Evolutionary conservation across 2,888 invertebrate species (phyloP).

Genomic region (Cremastobaeus sp.): DNA sequence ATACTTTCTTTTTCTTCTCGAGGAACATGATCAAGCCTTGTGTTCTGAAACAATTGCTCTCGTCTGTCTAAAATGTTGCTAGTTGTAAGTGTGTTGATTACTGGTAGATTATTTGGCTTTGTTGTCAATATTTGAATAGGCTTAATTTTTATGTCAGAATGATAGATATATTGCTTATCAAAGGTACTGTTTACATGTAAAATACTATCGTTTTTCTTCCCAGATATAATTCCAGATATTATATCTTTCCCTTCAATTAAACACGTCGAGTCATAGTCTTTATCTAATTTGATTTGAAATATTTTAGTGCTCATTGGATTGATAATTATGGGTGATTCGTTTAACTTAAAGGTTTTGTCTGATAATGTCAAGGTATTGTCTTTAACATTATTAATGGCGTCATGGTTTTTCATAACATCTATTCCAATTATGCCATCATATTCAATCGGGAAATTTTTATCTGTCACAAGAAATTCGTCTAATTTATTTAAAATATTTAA

Average conservation of each 20-base stretch:
- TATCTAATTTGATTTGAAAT: neutral
- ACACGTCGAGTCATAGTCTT: conserved; percentile 3
- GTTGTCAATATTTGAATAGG: no score
- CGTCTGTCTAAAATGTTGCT: neutral
- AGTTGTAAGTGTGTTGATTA: neutral
- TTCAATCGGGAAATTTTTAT: conserved; percentile 2
- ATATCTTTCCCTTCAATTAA: neutral
- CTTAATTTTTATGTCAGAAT: neutral
- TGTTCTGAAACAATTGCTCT: neutral
- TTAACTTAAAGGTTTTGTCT: neutral
- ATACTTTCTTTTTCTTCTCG: neutral
- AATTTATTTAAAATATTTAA: neutral
- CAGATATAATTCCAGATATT: conserved; percentile 1
- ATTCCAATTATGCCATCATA: conserved; percentile 6
- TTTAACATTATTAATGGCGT: conserved; percentile 7
- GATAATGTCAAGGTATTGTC: neutral
- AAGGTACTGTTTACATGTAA: conserved; percentile 3
- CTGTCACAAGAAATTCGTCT: neutral
- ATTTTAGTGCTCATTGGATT: conserved; percentile 1
- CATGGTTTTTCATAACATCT: conserved; percentile 8
- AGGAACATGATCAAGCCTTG: neutral
- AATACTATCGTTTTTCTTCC: neutral
- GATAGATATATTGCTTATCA: neutral
- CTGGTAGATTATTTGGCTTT: neutral
- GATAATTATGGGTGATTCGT: neutral